A percentile compares a stretch with the other conserved stretches of the same genome.
These are phyloP conservation scores for Ophion ventricosus DNA, from an alignment of 2,888 invertebrate species.

Conservation along the genomic window DNA sequence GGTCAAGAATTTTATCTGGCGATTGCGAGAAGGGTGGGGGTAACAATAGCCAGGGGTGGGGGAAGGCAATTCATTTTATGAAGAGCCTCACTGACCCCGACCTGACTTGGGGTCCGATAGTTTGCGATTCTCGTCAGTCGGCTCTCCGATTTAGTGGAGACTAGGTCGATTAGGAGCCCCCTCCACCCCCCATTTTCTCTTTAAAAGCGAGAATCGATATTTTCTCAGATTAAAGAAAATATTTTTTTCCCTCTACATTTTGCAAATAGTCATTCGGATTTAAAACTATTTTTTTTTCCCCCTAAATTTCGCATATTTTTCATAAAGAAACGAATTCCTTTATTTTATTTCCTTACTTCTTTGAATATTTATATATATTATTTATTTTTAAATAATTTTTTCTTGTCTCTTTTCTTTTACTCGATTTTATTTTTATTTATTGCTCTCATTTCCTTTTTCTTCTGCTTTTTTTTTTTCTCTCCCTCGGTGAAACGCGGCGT, in stretches of 20 bases:
- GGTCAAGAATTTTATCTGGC: slow-evolving; percentile 67
- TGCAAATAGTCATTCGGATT: neutral
- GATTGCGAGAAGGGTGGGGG: slow-evolving; percentile 52
- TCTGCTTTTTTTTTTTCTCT: too few species aligned
- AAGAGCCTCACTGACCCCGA: slow-evolving; percentile 76
- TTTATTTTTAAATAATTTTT: neutral
- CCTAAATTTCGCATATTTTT: neutral
- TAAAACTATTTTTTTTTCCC: neutral
- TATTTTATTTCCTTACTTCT: neutral
- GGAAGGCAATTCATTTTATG: slow-evolving; percentile 46
- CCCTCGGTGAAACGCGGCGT: too few species aligned
- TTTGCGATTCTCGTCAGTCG: slow-evolving; percentile 73
- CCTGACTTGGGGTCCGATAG: slow-evolving; percentile 70
- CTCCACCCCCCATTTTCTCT: neutral
- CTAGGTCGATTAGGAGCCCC: slow-evolving; percentile 54
- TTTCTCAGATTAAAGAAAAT: too few species aligned
- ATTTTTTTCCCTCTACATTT: too few species aligned
- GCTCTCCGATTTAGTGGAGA: slow-evolving; percentile 71
- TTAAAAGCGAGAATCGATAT: neutral
- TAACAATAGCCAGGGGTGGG: neutral
- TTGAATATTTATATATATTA: neutral
- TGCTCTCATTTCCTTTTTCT: neutral
- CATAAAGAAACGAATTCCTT: neutral
- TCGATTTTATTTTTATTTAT: too few species aligned
- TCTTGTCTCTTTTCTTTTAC: too few species aligned